These are phyloP conservation scores for Tapirus terrestris DNA, from an alignment of 2,113 vertebrate species.

Conservation along the genomic window DNA sequence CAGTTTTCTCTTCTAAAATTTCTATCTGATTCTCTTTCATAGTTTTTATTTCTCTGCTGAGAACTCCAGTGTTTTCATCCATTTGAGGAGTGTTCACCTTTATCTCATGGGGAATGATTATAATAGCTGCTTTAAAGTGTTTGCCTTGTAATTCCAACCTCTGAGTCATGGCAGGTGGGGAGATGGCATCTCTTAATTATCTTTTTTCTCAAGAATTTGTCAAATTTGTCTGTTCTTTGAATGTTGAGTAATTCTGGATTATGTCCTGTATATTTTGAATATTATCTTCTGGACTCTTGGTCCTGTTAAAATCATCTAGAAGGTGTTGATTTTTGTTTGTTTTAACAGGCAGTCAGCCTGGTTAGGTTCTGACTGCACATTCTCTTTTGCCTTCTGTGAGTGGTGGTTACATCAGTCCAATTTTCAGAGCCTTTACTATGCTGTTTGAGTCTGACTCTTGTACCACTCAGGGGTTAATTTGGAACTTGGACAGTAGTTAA, in stretches of 20 bases:
- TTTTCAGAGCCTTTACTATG: neutral
- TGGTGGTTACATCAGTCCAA: neutral
- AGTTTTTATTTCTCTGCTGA: neutral
- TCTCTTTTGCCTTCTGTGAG: neutral
- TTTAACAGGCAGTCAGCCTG: neutral
- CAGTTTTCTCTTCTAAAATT: neutral
- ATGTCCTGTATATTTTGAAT: neutral
- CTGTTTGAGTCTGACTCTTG: neutral
- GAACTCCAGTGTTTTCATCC: neutral
- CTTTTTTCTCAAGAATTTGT: constrained; percentile 4
- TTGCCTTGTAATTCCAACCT: neutral
- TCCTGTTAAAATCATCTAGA: neutral
- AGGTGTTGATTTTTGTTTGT: neutral
- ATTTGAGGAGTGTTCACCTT: neutral
- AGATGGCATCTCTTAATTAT: neutral
- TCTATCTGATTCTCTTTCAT: neutral
- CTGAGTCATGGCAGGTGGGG: neutral
- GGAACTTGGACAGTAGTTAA: constrained; percentile 5
- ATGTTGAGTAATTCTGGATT: neutral
- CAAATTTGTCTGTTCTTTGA: neutral
- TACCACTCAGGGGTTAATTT: neutral
- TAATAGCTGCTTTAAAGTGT: neutral
- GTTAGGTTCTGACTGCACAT: neutral
- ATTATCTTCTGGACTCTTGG: neutral
- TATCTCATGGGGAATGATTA: neutral